Percentiles rank a stretch among this genome's conserved stretches.
Evolutionary conservation across 2,888 invertebrate species (phyloP).

Genomic region (Ormia ochracea): DNA sequence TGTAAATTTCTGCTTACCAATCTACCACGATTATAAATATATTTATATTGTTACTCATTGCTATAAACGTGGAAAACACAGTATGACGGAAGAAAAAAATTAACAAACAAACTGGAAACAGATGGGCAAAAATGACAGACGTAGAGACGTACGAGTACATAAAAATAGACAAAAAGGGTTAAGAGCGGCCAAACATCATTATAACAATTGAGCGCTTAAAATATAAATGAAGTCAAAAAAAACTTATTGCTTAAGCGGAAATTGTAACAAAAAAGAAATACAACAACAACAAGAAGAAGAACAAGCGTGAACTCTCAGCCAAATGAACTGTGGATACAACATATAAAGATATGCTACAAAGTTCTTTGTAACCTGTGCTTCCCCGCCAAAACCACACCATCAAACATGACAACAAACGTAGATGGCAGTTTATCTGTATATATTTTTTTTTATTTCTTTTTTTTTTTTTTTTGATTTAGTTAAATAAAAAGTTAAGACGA

Average conservation of each 20-base stretch:
- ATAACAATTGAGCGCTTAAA: conserved; percentile 53
- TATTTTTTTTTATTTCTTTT: neutral
- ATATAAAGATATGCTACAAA: neutral
- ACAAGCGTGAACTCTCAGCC: conserved; percentile 60
- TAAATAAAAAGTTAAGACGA: conserved; percentile 11
- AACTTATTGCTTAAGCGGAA: conserved; percentile 52
- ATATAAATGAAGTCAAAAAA: conserved; percentile 33
- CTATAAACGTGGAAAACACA: neutral
- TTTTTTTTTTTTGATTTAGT: too few relatives aligned
- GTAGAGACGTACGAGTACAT: neutral
- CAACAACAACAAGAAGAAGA: neutral
- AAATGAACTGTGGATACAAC: neutral
- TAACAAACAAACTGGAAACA: conserved; percentile 17
- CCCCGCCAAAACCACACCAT: neutral
- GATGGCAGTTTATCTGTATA: neutral
- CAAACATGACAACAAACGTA: neutral
- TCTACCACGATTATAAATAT: neutral
- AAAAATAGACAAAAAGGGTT: conserved; percentile 18
- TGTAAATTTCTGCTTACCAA: neutral
- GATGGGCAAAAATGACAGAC: conserved; percentile 16
- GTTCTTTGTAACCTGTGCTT: neutral
- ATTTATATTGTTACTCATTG: neutral
- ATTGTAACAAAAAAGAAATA: conserved; percentile 44
- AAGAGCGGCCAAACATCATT: conserved; percentile 37
- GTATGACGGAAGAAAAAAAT: neutral